A percentile compares a stretch with the other conserved stretches of the same genome.
phyloP scores from a whole-genome alignment of 1,140 invertebrate species.

The Drosophila repleta region DNA sequence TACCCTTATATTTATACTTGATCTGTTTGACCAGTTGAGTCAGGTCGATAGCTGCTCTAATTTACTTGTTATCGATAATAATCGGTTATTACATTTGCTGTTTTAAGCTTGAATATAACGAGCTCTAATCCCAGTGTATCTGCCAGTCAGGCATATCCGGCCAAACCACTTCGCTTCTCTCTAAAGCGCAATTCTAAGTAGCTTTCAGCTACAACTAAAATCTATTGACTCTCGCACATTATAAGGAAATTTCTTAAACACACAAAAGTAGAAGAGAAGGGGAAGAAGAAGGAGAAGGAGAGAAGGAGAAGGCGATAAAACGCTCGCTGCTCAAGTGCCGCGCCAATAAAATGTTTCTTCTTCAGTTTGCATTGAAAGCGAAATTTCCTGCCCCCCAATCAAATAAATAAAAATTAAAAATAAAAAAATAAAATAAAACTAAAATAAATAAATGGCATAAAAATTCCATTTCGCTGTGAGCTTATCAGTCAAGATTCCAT shows the following conservation, averaged over 20 bases:
- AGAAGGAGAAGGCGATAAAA: no score
- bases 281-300: no score
- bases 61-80: no score
- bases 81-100: no score
- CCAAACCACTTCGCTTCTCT: neutral
- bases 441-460: constrained; percentile 5
- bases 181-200: neutral
- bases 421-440: constrained; percentile 4
- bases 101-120: no score
- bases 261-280: neutral
- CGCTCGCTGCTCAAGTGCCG: constrained; percentile 2
- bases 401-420: constrained; percentile 6
- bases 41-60: no score
- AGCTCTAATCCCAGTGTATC: no score
- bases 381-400: neutral
- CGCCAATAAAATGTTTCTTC: neutral
- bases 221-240: constrained; percentile 10
- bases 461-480: constrained; percentile 18
- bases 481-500: constrained; percentile 16
- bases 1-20: no score
- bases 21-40: no score
- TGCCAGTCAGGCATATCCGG: no score
- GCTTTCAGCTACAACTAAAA: neutral
- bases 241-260: neutral
- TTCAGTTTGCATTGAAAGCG: constrained; percentile 24